Conservation (phyloP, 2,113 vertebrate species). For the Tychaedon coryphoeus region DNA sequence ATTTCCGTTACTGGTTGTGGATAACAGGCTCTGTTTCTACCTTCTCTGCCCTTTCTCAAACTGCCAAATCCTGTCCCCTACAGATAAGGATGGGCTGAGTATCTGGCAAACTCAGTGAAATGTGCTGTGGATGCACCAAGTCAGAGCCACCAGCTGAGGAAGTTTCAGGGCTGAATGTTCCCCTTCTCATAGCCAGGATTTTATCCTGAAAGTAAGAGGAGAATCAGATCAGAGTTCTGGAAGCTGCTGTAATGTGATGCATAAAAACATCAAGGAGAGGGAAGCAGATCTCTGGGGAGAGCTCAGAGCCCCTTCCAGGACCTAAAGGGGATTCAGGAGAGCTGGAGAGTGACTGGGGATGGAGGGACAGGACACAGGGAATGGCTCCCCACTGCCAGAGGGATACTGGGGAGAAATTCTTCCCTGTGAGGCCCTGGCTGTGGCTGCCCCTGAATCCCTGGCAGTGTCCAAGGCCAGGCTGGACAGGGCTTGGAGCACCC, state of each 20-base stretch:
- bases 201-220: background rate
- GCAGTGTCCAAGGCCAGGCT: accelerated
- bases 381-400: background rate
- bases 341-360: background rate
- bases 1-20: background rate
- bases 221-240: background rate
- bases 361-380: background rate
- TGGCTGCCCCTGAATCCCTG: background rate
- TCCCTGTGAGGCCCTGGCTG: background rate
- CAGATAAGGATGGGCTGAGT: background rate
- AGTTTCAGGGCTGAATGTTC: background rate
- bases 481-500: background rate
- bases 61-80: background rate
- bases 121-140: background rate
- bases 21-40: background rate
- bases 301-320: background rate
- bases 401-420: background rate
- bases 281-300: background rate
- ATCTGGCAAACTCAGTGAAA: background rate
- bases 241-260: background rate
- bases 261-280: accelerated
- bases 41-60: background rate
- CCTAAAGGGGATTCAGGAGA: background rate
- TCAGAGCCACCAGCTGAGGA: background rate
- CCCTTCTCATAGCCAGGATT: background rate